Conservation (phyloP, 2,113 vertebrate genomes). For the Abramis brama region DNA sequence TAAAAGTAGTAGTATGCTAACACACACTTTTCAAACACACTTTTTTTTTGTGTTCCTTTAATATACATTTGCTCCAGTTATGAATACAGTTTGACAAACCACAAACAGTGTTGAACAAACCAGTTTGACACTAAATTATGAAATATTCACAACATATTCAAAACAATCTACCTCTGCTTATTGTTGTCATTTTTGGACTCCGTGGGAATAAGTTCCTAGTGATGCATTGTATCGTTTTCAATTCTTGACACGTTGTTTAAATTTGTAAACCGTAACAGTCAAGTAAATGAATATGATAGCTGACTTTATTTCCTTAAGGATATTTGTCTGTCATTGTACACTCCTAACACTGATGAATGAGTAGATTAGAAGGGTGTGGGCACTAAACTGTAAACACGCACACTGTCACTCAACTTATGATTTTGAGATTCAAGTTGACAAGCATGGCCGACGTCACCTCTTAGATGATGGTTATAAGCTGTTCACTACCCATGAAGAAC, state of each 20-base stretch:
- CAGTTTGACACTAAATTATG: too few relatives aligned
- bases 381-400: conserved; percentile 52
- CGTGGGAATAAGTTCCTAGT: background rate
- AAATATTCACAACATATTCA: too few relatives aligned
- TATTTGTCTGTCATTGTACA: conserved; percentile 50
- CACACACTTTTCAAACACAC: too few relatives aligned
- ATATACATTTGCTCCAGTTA: too few relatives aligned
- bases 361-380: conserved; percentile 69
- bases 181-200: too few relatives aligned
- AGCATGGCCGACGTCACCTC: background rate
- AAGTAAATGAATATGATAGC: background rate
- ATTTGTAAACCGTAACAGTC: background rate
- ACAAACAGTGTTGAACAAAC: too few relatives aligned
- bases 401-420: background rate
- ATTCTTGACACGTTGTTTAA: background rate
- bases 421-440: background rate
- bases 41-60: too few relatives aligned
- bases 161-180: too few relatives aligned
- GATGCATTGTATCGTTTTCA: background rate
- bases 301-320: background rate
- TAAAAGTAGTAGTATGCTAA: too few relatives aligned
- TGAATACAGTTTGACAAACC: too few relatives aligned
- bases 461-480: background rate
- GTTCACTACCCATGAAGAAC: background rate
- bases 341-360: conserved; percentile 68